Evolutionary conservation across 1,140 invertebrate genomes (phyloP).

Genomic region (Linepithema humile): DNA sequence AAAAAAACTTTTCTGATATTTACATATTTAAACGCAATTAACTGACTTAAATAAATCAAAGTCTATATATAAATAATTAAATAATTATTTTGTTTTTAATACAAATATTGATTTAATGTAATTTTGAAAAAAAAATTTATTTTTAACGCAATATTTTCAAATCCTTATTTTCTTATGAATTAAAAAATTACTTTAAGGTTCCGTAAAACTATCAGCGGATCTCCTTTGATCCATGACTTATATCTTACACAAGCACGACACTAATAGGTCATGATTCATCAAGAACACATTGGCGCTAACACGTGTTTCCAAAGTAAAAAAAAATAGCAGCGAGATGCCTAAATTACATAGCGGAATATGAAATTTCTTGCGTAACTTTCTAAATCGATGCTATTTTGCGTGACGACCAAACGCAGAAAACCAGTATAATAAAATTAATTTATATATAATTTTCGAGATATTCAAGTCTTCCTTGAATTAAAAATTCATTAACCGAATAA

Average conservation of each 20-base stretch:
- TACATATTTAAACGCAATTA: no score
- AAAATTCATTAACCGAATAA: neutral
- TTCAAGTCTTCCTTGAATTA: neutral
- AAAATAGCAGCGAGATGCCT: constrained; percentile 26
- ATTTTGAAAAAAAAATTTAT: neutral
- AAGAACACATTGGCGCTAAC: constrained; percentile 7
- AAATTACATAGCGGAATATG: constrained; percentile 59
- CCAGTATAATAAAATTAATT: neutral
- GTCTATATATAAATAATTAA: no score
- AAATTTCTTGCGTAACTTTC: constrained; percentile 47
- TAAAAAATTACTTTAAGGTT: neutral
- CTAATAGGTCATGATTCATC: neutral
- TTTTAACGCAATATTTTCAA: neutral
- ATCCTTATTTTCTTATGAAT: neutral
- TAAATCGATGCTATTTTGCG: constrained; percentile 39
- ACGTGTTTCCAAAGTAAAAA: constrained; percentile 21
- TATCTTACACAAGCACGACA: constrained; percentile 10
- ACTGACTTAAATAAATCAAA: no score
- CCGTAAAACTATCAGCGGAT: neutral
- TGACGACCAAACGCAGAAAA: neutral
- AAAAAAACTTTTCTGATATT: no score
- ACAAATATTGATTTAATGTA: neutral
- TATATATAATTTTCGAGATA: neutral
- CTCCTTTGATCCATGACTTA: constrained; percentile 17
- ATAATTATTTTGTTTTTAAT: no score